Base-by-base conservation (phyloP, 2,888 invertebrate species). In the Meteorus colon region DNA sequence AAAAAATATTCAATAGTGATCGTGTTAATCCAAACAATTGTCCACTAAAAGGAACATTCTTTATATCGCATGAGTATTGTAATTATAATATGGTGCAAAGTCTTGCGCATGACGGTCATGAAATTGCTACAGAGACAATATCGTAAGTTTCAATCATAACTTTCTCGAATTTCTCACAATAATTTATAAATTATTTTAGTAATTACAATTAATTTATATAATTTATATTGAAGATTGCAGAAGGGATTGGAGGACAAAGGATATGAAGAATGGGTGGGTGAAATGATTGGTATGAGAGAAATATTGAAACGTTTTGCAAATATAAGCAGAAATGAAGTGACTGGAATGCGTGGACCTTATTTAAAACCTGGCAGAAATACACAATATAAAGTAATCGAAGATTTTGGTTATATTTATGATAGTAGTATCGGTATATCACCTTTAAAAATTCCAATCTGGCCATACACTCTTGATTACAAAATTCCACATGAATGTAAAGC, bases 41-140 rank as follows among this genome's bases (percentile, higher is more conserved):
- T 85, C 93, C 94, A 19, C 94, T 97, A 81, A 94, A 93, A 81
- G 97, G 97, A 78, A 98, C 98, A 4, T 98, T 98, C 92, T 98
- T 98, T 91, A 92, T 97, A 80, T 95, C 97, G 6, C 98, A 98
- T 89, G 92, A 92, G 83, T 95, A 91, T 92, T 97, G 97, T 87
- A 97, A 98, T 91, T 98, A 98, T 91, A 96, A 95, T 83, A 96
- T 96, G 93, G 95, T 97, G 27, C 97, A 98, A 89, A 92, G 95
- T 85, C 91, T 98, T 73, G 96, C 96, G 73, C 95, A 95, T 84
- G 94, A 95, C 80, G 97, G 97, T 59, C 97, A 98, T 86, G 98
- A 98, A 90, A 93, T 95, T 75, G 94, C 92, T 4, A 92, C 93
- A 0, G 94, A 94, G 86, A 94, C 93, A 3, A 92, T 93, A 80